These are phyloP conservation scores for Naso thynnoides DNA, from an alignment of 2,797 vertebrate genomes.

Conservation along the genomic window DNA sequence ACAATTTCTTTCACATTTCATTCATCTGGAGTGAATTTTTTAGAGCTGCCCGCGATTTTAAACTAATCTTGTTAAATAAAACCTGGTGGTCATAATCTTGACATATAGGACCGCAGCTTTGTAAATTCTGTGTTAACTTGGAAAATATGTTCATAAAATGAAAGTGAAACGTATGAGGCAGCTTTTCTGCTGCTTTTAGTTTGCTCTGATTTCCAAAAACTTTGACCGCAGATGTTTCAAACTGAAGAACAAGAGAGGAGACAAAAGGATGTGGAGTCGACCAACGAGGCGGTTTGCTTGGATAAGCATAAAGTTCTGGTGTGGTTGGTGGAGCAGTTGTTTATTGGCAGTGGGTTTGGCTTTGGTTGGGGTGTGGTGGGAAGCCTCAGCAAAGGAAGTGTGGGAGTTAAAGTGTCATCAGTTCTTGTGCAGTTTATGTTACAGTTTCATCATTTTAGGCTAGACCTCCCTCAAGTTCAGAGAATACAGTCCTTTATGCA, in stretches of 20 bases:
- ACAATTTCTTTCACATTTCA: no score
- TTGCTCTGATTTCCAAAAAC: no score
- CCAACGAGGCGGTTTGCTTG: constrained; percentile 42
- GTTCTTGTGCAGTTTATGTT: background rate
- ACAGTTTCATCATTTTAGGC: constrained; percentile 9
- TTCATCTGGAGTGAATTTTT: no score
- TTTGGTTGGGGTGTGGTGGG: constrained; percentile 12
- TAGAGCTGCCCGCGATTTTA: no score
- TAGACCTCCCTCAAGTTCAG: background rate
- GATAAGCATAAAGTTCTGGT: constrained; percentile 10
- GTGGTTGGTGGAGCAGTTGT: constrained; percentile 31
- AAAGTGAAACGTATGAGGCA: no score
- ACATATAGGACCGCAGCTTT: no score
- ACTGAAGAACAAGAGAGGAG: constrained; percentile 23
- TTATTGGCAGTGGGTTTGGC: constrained; percentile 23
- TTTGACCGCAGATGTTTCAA: constrained; percentile 30
- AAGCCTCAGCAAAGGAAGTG: constrained; percentile 27
- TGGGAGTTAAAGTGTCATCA: constrained; percentile 19
- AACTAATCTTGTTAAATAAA: no score
- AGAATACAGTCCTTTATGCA: background rate
- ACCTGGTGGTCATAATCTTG: no score
- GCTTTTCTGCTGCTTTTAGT: no score
- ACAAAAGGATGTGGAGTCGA: constrained; percentile 20
- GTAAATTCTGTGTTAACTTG: no score
- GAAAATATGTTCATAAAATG: no score